phyloP scores from a whole-genome alignment of 37 sponge, comb jelly and placozoan species.

The Eunapius fragilis region DNA sequence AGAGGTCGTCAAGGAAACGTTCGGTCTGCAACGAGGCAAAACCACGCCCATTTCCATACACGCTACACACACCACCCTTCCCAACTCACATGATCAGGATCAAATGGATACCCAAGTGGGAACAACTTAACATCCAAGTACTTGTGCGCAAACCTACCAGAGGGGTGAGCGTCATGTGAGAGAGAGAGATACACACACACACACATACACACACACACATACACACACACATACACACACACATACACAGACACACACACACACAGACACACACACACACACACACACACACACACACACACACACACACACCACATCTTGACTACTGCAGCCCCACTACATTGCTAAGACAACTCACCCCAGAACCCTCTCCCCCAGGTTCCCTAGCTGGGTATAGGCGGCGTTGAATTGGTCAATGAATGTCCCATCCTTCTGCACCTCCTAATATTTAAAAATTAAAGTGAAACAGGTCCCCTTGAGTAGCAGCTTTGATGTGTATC shows the following conservation, averaged over 20 bases:
- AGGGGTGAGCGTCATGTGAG: not conserved
- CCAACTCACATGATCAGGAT: slow-evolving; percentile 73
- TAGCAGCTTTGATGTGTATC: too few species aligned
- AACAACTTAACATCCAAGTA: slow-evolving; percentile 60
- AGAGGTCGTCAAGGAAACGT: slow-evolving; percentile 83
- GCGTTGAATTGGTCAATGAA: slow-evolving; percentile 69
- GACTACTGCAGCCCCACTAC: too few species aligned
- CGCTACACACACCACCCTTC: not conserved
- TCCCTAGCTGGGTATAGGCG: slow-evolving; percentile 83
- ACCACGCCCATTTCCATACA: not conserved
- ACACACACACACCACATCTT: too few species aligned
- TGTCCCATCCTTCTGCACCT: slow-evolving; percentile 37
- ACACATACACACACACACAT: too few species aligned
- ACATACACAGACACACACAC: too few species aligned
- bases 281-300: too few species aligned
- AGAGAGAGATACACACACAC: too few species aligned
- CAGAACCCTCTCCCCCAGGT: slow-evolving; percentile 95
- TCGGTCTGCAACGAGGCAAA: slow-evolving; percentile 42
- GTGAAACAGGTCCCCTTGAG: not conserved
- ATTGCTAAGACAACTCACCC: too few species aligned
- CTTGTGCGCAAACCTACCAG: slow-evolving; percentile 78
- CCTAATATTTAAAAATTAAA: too few species aligned
- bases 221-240: too few species aligned
- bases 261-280: too few species aligned
- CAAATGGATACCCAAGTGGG: slow-evolving; percentile 81